Conservation (phyloP, 2,888 invertebrate species). For the Ferdinandea cuprea region DNA sequence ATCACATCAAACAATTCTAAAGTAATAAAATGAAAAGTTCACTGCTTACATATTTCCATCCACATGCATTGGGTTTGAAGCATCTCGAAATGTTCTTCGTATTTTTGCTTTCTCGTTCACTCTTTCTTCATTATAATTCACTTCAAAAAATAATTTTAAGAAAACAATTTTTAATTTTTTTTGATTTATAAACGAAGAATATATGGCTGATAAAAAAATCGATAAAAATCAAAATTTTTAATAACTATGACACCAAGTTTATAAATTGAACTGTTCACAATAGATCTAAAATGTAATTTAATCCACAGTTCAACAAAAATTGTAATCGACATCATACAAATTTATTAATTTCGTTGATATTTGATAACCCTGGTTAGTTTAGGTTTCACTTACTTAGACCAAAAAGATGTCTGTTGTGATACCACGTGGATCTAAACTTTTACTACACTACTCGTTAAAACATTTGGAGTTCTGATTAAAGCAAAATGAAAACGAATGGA, state of each 20-base stretch:
- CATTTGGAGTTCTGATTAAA: no score
- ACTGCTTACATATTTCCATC: slow-evolving; percentile 1
- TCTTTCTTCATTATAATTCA: not conserved
- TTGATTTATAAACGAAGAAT: not conserved
- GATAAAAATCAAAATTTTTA: slow-evolving; percentile 10
- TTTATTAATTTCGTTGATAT: slow-evolving; percentile 2
- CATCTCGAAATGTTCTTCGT: not conserved
- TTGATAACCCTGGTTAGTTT: no score
- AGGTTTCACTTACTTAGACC: no score
- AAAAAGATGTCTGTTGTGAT: no score
- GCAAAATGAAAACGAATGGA: no score
- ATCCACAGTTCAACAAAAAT: not conserved
- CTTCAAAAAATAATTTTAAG: not conserved
- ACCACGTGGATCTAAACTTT: no score
- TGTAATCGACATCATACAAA: not conserved
- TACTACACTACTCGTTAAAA: no score
- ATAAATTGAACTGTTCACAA: slow-evolving; percentile 19
- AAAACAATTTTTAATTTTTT: not conserved
- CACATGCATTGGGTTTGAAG: slow-evolving; percentile 1
- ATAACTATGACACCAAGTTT: slow-evolving; percentile 20
- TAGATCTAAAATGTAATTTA: not conserved
- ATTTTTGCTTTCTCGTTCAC: not conserved
- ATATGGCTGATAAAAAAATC: slow-evolving; percentile 20
- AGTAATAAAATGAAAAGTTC: not conserved
- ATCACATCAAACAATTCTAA: not conserved